A percentile compares a stretch with the other conserved stretches of the same genome.
These are phyloP conservation scores for Tenthredo amoena DNA, from an alignment of 2,888 invertebrate genomes.

Conservation along the genomic window DNA sequence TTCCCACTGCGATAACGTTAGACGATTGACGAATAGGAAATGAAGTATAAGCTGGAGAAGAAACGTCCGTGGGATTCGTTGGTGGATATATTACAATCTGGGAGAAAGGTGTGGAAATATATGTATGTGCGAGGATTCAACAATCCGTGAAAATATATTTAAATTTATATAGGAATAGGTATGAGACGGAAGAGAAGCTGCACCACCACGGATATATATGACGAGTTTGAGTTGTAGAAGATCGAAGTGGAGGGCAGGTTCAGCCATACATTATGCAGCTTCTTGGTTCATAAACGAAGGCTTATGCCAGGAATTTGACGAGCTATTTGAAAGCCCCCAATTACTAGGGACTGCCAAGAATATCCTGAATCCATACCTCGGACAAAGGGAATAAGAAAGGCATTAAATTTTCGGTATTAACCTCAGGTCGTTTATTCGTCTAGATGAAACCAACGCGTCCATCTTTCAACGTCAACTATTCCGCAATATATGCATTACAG, in stretches of 20 bases:
- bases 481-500: not conserved
- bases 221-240: not conserved
- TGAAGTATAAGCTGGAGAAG: not conserved
- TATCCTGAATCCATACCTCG: not conserved
- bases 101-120: not conserved
- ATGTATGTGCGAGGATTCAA: constrained; percentile 13
- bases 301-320: constrained; percentile 67
- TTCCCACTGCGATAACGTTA: not conserved
- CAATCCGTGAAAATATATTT: constrained; percentile 47
- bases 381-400: constrained; percentile 10
- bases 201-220: not conserved
- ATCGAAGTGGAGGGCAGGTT: not conserved
- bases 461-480: constrained; percentile 11
- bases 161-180: not conserved
- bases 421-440: not conserved
- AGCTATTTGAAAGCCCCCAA: constrained; percentile 59
- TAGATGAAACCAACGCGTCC: not conserved
- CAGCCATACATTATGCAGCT: constrained; percentile 74
- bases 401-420: constrained; percentile 20
- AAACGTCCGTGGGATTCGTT: constrained; percentile 28
- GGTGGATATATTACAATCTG: not conserved
- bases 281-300: constrained; percentile 73
- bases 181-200: not conserved
- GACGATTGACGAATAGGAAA: not conserved
- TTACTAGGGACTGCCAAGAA: not conserved